Evolutionary conservation across 2,797 vertebrate genomes (phyloP), one percentile per base, ranked within the genome.

Genomic region (Bradypus variegatus): DNA sequence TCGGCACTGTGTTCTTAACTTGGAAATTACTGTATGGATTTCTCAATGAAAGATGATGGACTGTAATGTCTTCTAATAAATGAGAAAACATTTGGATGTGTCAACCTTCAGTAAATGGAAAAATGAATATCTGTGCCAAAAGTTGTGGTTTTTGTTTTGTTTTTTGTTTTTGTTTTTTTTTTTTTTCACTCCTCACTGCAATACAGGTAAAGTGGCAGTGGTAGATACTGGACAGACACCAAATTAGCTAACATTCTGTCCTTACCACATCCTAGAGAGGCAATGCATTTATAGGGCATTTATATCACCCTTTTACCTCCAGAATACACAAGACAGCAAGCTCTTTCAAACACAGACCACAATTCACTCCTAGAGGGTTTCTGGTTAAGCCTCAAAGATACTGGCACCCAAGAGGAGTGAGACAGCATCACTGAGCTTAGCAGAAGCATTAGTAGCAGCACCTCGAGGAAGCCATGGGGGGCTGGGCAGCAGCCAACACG

Each of bases 61-160:
- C 92, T 94, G 16, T 45, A 87, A 85, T 73, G 91, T 73, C 91
- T 91, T 91, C 92, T 94, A 96, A 96, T 94, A 95, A 95, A 94
- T 92, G 92, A 95, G 92, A 87, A 93, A 95, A 90, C 36, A 76
- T 87, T 58, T 64, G 88, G 88, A 73, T 48, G 27, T 76, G 81
- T 92, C 91, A 95, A 70, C 77, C 93, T 94, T 92, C 76, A 55
- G 93, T 93, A 96, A 95, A 96, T 92, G 94, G 95, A 91, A 92
- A 95, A 91, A 79, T 29, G 77, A 94, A 85, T 48, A 92, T 81
- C 69, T 69, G 45, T 93, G 94, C 93, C 95, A 92, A 94, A 79
- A 80, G 73, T 14, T 11, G 18, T 62, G 53, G 58, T 78, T 48
- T 76, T 78, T 45, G 41, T 45, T 45, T 45, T 53, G 50, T 45